These are phyloP conservation scores for Zaprionus africanus DNA, from an alignment of 1,140 invertebrate species.

Conservation along the genomic window DNA sequence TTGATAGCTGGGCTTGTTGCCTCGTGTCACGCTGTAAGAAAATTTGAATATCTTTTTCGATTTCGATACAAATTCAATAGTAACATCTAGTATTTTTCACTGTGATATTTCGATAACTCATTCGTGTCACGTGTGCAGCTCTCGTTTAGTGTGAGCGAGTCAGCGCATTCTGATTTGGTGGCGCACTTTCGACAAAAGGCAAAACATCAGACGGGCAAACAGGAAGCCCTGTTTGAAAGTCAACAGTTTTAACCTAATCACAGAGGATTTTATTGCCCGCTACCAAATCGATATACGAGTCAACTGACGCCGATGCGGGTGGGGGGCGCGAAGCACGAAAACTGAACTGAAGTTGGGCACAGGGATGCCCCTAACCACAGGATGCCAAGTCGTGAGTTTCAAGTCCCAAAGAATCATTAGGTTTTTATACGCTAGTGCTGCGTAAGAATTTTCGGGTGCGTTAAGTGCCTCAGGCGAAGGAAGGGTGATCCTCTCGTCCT, in stretches of 20 bases:
- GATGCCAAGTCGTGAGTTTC: conserved; percentile 36
- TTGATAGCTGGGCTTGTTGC: neutral
- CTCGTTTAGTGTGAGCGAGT: neutral
- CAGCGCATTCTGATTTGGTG: conserved; percentile 36
- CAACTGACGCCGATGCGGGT: neutral
- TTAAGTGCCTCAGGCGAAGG: conserved; percentile 61
- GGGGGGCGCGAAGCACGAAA: neutral
- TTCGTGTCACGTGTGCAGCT: neutral
- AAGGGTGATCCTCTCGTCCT: neutral
- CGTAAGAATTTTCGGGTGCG: conserved; percentile 77
- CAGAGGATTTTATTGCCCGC: conserved; percentile 77
- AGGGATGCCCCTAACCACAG: conserved; percentile 19
- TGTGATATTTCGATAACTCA: neutral
- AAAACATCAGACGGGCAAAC: conserved; percentile 31
- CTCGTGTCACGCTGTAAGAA: neutral
- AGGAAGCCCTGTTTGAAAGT: conserved; percentile 73
- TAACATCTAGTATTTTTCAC: neutral
- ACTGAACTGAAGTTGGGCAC: conserved; percentile 2
- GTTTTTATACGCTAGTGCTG: conserved; percentile 61
- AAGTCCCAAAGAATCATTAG: conserved; percentile 66
- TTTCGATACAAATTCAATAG: too few relatives aligned
- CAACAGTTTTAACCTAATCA: conserved; percentile 82
- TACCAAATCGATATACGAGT: conserved; percentile 69
- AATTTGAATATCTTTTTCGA: neutral
- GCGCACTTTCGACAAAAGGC: conserved; percentile 31